Evolutionary conservation across 1,140 invertebrate genomes (phyloP), one percentile per base, ranked within the genome.

Genomic region (Atta cephalotes): DNA sequence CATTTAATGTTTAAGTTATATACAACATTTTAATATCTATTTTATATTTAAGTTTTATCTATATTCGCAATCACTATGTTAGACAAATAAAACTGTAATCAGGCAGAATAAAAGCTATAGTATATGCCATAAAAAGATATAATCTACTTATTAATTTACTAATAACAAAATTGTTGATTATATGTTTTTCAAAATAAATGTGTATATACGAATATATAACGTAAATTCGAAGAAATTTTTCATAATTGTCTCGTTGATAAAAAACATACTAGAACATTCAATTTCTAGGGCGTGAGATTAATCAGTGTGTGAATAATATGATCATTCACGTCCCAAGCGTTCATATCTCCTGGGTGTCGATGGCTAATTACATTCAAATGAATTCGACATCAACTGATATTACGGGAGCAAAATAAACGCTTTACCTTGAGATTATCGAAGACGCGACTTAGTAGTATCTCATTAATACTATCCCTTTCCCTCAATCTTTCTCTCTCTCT

Each of bases 331-430:
- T 4, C 7, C n/a, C 51, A 9, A 39, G 10, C n/a, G 9, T 53
- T 66, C 28, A n/a, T n/a, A 28, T 68, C n/a, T 70, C 49, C 28
- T 39, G n/a, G n/a, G 12, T n/a, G 14, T 31, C 68, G 4, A 80
- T 68, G 14, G n/a, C 6, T 80, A 70, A 80, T 68, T 68, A 68
- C 6, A 49, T 82, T 60, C 10, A 25, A 82, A 25, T 39, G 21
- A 49, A 66, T 66, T 80, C 77, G 6, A 74, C 35, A 21, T 72
- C 39, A 35, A 82, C 31, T 74, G 56, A 82, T 16, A 74, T 82
- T 82, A 49, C n/a, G 35, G 39, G 35, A 72, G 35, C 53, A 58
- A 82, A 82, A 4, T 65, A 82, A 82, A 56, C 14, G 49, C 5
- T 49, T 74, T 70, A 35, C 10, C 53, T 62, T 56, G 18, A 82